A percentile compares a stretch with the other conserved stretches of the same genome.
Conservation (phyloP, 2,888 invertebrate species). For the Dilophus febrilis region DNA sequence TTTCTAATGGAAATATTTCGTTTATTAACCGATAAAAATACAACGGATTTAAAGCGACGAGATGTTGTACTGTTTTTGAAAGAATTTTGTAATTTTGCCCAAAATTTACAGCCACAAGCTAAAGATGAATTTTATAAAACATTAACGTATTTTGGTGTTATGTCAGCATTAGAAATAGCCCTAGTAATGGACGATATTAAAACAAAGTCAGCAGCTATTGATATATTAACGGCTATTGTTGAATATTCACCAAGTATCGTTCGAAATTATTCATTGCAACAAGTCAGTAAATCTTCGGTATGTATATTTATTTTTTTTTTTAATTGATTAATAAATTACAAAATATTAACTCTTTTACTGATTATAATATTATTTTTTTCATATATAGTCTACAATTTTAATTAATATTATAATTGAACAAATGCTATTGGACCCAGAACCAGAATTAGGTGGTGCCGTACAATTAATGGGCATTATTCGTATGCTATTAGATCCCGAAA, state of each 20-base stretch:
- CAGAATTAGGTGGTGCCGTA: constrained; percentile 92
- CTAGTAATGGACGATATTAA: constrained; percentile 80
- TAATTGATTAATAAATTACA: constrained; percentile 2
- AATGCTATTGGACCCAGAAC: constrained; percentile 92
- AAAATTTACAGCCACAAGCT: constrained; percentile 91
- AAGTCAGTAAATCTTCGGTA: constrained; percentile 76
- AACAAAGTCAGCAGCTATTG: constrained; percentile 93
- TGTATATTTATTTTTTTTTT: no score
- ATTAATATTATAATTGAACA: constrained; percentile 94
- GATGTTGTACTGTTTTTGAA: constrained; percentile 95
- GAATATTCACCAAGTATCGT: constrained; percentile 97
- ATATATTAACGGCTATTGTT: constrained; percentile 94
- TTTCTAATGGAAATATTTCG: constrained; percentile 90
- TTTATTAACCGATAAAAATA: constrained; percentile 76
- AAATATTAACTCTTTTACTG: neutral
- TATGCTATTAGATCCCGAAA: constrained; percentile 89
- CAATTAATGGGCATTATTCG: constrained; percentile 90
- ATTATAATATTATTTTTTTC: constrained; percentile 3
- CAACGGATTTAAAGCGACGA: constrained; percentile 66
- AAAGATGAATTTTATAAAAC: constrained; percentile 97
- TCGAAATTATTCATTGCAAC: constrained; percentile 89
- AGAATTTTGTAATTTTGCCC: constrained; percentile 98
- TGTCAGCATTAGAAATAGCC: constrained; percentile 80
- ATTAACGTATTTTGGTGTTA: constrained; percentile 69
- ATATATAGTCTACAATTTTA: constrained; percentile 87